Evolutionary conservation across 2,113 vertebrate species (phyloP).

Genomic region (Notarius lentiginosus): DNA sequence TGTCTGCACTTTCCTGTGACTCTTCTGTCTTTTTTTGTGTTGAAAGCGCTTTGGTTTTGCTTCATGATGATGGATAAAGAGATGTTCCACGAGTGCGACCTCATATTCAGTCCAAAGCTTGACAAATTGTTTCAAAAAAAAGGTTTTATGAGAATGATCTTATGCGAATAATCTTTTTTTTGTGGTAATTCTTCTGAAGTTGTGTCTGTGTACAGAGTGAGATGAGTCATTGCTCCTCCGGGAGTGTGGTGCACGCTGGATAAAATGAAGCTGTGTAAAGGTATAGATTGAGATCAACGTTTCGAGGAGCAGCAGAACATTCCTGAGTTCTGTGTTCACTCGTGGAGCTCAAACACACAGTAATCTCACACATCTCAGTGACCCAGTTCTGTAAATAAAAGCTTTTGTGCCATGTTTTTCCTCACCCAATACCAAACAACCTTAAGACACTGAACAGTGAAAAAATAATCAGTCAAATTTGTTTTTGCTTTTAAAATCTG

Average conservation of each 20-base stretch:
- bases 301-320: not conserved
- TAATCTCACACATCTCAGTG: not conserved
- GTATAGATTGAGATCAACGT: not conserved
- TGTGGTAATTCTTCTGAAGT: not conserved
- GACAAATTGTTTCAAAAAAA: not conserved
- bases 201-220: not conserved
- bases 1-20: not conserved
- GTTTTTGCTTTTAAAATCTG: not conserved
- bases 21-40: not conserved
- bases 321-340: not conserved
- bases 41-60: not conserved
- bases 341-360: not conserved
- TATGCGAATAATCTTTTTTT: not conserved
- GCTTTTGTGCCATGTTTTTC: not conserved
- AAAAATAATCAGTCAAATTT: not conserved
- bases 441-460: not conserved
- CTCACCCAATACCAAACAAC: not conserved
- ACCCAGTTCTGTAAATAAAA: conserved; percentile 4
- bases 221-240: not conserved
- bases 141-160: not conserved
- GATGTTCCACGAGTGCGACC: not conserved
- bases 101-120: not conserved
- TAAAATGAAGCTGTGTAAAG: not conserved
- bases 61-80: not conserved
- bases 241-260: not conserved